Conservation (phyloP, 2,888 invertebrate genomes). For the Ophion slaviceki region DNA sequence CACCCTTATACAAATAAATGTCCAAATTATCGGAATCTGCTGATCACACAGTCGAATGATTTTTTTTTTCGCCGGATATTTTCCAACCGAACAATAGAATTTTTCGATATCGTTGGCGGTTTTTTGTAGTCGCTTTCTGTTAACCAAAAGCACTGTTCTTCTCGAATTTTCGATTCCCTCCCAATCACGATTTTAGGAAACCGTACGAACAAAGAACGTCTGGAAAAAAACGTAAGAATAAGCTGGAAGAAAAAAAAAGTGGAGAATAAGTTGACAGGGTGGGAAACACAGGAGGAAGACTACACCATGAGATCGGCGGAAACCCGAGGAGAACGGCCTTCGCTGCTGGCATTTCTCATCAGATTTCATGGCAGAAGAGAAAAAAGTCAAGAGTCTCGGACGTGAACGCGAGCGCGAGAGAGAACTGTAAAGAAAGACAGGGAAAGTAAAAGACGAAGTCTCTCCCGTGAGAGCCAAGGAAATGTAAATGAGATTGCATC, state of each 20-base stretch:
- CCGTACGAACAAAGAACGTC: not conserved
- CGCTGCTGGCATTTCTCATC: slow-evolving; percentile 55
- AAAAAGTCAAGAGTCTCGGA: slow-evolving; percentile 61
- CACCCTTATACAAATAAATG: too few species aligned
- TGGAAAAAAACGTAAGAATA: not conserved
- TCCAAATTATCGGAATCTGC: too few species aligned
- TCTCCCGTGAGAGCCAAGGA: slow-evolving; percentile 39
- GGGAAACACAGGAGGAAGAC: slow-evolving; percentile 32
- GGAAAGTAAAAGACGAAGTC: not conserved
- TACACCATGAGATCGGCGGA: slow-evolving; percentile 43
- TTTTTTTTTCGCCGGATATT: too few species aligned
- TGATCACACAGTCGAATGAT: too few species aligned
- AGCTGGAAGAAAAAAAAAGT: not conserved
- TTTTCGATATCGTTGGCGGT: too few species aligned
- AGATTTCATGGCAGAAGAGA: slow-evolving; percentile 52
- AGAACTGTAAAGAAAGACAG: not conserved
- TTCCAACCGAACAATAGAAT: too few species aligned
- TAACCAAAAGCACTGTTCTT: too few species aligned
- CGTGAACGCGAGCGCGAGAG: slow-evolving; percentile 52
- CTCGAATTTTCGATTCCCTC: too few species aligned
- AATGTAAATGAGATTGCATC: slow-evolving; percentile 69
- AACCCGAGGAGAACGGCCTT: slow-evolving; percentile 56
- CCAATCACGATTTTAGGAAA: not conserved
- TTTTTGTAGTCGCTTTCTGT: too few species aligned
- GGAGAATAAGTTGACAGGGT: slow-evolving; percentile 19